Base-by-base conservation (phyloP, 1,140 invertebrate genomes). In the Coboldia fuscipes region DNA sequence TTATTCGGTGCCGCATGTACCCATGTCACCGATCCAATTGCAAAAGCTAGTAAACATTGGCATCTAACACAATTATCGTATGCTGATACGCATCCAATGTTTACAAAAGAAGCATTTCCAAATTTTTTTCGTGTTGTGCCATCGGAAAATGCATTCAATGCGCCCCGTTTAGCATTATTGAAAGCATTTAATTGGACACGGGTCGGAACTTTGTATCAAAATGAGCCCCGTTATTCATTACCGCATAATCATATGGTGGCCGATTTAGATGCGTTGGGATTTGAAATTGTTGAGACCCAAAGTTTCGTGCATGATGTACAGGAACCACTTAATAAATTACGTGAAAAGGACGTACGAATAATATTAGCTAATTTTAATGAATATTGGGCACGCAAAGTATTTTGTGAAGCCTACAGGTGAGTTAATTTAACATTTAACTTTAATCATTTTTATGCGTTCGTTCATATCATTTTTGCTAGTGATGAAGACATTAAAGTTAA, bases 31-130 rank as follows among this genome's bases (percentile, higher is more conserved):
- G 90, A 94, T 59, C 90, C 90, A 28, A 92, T 97, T 41, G 90
- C 90, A 10, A 96, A 97, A 64, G 89, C 92, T 4, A 85, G 88
- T 23, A 89, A 90, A 48, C 89, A 88, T 51, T 97, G 90, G 86
- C 79, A 89, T 48, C 70, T 97, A 33, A 85, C 84, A 1, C 89
- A 97, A 78, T 60, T 98, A 16, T 94, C 90, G 2, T 98, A 97
- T 55, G 92, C 89, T 3, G 93, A 98, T 57, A 97, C 90, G 12
- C 89, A 97, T 61, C 92, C 93, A 2, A 92, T 94, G 78, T 94
- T 97, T 59, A 90, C 86, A 1, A 82, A 77, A 46, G 73, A 83
- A 39, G 84, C 76, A 37, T 97, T 89, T 55, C 89, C 85, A 3
- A 96, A 94, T 58, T 94, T 94, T 62, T 97, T 90, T 59, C 75